A percentile compares a stretch with the other conserved stretches of the same genome.
Conservation (phyloP, 2,888 invertebrate species). For the Philereme vetulata region DNA sequence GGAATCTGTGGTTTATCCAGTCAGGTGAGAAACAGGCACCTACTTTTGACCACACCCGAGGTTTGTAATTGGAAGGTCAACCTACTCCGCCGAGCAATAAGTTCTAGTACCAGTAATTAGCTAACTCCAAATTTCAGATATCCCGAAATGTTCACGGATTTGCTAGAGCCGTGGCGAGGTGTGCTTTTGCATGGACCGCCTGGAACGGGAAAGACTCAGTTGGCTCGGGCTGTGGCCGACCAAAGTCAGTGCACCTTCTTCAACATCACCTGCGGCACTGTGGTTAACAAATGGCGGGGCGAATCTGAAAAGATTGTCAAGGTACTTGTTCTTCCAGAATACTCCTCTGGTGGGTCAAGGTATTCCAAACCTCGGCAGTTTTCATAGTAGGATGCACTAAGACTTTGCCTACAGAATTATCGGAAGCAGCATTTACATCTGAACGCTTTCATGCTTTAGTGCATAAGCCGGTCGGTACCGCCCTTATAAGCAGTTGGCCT, state of each 20-base stretch:
- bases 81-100: background rate
- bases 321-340: constrained; percentile 62
- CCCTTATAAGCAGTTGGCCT: no score
- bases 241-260: constrained; percentile 94
- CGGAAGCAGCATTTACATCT: no score
- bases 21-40: constrained; percentile 57
- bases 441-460: no score
- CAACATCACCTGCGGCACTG: constrained; percentile 93
- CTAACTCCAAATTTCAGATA: constrained; percentile 66
- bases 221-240: constrained; percentile 94
- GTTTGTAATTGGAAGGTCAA: background rate
- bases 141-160: constrained; percentile 88
- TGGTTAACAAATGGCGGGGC: constrained; percentile 98
- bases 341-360: background rate
- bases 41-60: background rate
- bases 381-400: no score
- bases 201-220: constrained; percentile 94
- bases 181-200: constrained; percentile 85
- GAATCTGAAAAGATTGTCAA: constrained; percentile 97
- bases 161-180: constrained; percentile 93
- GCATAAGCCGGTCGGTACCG: no score
- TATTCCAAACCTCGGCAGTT: no score
- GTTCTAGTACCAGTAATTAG: background rate
- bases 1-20: constrained; percentile 93
- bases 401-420: no score